Percentiles rank a stretch among this genome's conserved stretches.
phyloP scores from a whole-genome alignment of 1,140 invertebrate genomes.

The Leptinotarsa defecta region DNA sequence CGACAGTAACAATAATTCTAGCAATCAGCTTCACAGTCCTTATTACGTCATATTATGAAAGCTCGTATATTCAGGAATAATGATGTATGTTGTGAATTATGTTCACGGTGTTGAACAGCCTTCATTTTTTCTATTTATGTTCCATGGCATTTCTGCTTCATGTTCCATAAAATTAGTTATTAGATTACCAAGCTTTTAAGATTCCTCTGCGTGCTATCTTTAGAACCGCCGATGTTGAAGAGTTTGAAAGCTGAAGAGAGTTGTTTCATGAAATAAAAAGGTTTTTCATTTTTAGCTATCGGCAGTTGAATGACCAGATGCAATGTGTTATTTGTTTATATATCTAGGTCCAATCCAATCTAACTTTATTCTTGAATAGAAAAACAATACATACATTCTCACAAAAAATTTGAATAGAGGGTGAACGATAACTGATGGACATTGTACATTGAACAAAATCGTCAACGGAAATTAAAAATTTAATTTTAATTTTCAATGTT shows the following conservation, averaged over 20 bases:
- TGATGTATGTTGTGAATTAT: neutral
- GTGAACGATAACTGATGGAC: too few relatives aligned
- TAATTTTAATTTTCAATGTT: too few relatives aligned
- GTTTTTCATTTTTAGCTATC: neutral
- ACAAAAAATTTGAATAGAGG: too few relatives aligned
- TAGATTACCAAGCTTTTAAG: slow-evolving; percentile 16
- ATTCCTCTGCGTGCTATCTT: slow-evolving; percentile 16
- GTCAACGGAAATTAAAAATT: too few relatives aligned
- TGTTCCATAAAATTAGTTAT: slow-evolving; percentile 22
- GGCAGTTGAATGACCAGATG: slow-evolving; percentile 7
- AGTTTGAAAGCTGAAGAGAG: slow-evolving; percentile 9
- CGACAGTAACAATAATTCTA: neutral
- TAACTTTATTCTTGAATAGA: too few relatives aligned
- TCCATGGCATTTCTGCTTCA: slow-evolving; percentile 17
- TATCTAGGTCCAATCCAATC: too few relatives aligned
- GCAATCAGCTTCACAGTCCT: neutral
- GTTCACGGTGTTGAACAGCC: neutral
- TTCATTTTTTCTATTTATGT: slow-evolving; percentile 18
- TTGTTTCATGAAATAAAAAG: neutral
- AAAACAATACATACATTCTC: too few relatives aligned
- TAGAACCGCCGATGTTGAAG: slow-evolving; percentile 11
- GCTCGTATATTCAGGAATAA: neutral
- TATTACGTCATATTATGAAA: neutral
- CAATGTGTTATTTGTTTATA: too few relatives aligned
- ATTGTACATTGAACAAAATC: too few relatives aligned